These are phyloP conservation scores for Drosophila kohkoa DNA, from an alignment of 1,140 invertebrate genomes.

Conservation along the genomic window DNA sequence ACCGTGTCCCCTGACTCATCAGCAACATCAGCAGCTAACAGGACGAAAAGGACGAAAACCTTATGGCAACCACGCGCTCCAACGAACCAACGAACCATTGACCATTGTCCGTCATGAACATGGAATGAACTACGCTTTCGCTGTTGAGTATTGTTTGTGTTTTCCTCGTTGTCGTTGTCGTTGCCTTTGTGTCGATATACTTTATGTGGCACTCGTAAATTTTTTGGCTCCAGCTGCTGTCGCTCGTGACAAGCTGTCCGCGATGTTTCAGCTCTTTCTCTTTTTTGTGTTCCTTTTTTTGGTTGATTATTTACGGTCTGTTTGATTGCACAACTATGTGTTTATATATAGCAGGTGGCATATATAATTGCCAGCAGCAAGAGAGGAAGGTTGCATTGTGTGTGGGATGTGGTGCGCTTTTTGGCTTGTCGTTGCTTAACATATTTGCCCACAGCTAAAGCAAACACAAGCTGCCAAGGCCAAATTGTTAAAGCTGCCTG, in stretches of 20 bases:
- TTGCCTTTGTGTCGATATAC: conserved; percentile 26
- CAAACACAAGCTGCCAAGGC: conserved; percentile 25
- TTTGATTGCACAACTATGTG: conserved; percentile 75
- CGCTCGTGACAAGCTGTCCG: conserved; percentile 21
- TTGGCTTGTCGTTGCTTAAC: conserved; percentile 9
- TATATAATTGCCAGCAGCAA: conserved; percentile 54
- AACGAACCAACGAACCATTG: conserved; percentile 29
- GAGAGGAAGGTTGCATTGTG: background rate
- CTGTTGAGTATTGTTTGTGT: background rate
- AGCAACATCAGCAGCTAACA: conserved; percentile 1
- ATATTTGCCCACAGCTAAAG: conserved; percentile 15
- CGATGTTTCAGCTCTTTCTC: conserved; percentile 39
- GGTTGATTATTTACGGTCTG: conserved; percentile 59
- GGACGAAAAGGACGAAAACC: background rate
- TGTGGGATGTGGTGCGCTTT: background rate
- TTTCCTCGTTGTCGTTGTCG: background rate
- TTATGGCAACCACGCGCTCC: conserved; percentile 1
- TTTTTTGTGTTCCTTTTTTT: conserved; percentile 5
- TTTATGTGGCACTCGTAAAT: conserved; percentile 34
- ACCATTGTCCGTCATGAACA: conserved; percentile 15
- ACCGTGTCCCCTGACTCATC: conserved; percentile 30
- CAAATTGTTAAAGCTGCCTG: conserved; percentile 9
- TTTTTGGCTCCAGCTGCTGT: conserved; percentile 34
- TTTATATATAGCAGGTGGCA: conserved; percentile 61
- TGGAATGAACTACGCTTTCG: background rate